Conservation (phyloP, 2,113 vertebrate genomes). For the Aegotheles bennettii region DNA sequence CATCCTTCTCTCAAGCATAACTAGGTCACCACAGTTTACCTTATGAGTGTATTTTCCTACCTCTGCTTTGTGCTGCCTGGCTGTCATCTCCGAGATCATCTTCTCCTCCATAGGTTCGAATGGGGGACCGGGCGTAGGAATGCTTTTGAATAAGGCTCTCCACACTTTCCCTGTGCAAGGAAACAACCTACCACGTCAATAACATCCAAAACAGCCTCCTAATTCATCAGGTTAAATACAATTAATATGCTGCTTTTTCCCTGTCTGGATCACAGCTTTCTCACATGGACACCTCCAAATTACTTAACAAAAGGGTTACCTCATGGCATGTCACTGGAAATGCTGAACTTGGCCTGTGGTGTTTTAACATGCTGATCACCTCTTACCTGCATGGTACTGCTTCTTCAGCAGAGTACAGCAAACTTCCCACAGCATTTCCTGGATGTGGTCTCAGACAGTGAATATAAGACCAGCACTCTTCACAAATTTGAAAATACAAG, state of each 20-base stretch:
- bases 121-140: constrained; percentile 96
- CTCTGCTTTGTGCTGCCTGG: constrained; percentile 83
- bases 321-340: not conserved
- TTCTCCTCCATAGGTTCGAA: constrained; percentile 91
- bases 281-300: not conserved
- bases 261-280: not conserved
- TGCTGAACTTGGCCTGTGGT: fast-evolving
- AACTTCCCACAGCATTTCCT: not conserved
- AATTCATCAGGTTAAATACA: not conserved
- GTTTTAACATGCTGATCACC: not conserved
- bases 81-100: constrained; percentile 92
- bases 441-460: not conserved
- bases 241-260: not conserved
- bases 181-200: not conserved
- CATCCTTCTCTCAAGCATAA: not conserved
- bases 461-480: not conserved
- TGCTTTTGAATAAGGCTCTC: constrained; percentile 99
- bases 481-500: not conserved
- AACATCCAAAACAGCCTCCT: not conserved
- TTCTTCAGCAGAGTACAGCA: not conserved
- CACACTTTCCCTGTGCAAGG: constrained; percentile 88
- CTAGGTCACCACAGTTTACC: not conserved
- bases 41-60: constrained; percentile 63
- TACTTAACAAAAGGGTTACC: not conserved
- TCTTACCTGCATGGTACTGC: not conserved